Conservation (phyloP, 1,140 invertebrate species). For the Bombus turneri region DNA sequence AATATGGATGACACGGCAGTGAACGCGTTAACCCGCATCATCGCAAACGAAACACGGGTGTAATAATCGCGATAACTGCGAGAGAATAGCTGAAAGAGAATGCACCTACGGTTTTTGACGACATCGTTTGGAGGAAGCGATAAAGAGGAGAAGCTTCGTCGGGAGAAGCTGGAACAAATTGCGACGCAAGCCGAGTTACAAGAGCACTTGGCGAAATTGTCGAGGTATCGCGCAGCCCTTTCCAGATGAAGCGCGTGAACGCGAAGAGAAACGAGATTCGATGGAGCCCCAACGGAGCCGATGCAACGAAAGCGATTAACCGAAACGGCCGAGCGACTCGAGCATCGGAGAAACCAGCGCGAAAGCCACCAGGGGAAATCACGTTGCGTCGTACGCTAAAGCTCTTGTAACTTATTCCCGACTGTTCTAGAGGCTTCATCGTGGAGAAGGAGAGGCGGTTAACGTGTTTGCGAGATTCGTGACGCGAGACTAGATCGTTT, state of each 20-base stretch:
- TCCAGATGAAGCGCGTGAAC: conserved; percentile 50
- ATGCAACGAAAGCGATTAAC: conserved; percentile 71
- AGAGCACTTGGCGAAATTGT: background rate
- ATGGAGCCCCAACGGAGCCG: no score
- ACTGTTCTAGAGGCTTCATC: conserved; percentile 57
- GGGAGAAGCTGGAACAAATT: no score
- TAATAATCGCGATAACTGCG: no score
- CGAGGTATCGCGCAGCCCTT: background rate
- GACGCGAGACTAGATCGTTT: conserved; percentile 9
- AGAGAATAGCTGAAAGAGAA: no score
- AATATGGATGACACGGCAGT: rapidly evolving
- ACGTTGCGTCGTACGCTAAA: conserved; percentile 65
- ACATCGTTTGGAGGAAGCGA: no score
- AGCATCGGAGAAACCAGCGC: conserved; percentile 34
- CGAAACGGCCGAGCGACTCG: conserved; percentile 4
- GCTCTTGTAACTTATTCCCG: conserved; percentile 65
- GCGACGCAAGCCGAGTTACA: background rate
- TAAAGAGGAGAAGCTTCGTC: rapidly evolving
- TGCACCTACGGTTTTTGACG: no score
- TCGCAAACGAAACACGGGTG: no score
- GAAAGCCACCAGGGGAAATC: conserved; percentile 76
- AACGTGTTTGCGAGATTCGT: conserved; percentile 38
- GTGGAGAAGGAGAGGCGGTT: conserved; percentile 11
- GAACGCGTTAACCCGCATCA: no score
- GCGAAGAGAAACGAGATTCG: conserved; percentile 25